These are phyloP conservation scores for Vidua macroura DNA, from an alignment of 2,113 vertebrate species.

Conservation along the genomic window DNA sequence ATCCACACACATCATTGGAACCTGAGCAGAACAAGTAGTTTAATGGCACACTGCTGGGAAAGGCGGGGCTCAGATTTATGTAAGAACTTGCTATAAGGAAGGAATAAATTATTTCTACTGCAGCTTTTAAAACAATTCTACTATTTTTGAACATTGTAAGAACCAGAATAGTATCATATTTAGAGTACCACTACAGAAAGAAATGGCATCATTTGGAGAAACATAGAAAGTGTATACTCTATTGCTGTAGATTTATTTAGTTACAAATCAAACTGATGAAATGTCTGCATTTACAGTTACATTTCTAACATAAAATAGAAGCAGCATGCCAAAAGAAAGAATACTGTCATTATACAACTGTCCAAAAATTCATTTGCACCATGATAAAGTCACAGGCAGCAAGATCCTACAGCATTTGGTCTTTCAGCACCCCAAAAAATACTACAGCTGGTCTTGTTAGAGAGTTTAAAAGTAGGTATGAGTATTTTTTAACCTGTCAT, in stretches of 20 bases:
- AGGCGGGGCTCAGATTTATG: neutral
- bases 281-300: neutral
- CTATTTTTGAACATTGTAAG: neutral
- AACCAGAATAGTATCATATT: neutral
- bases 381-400: neutral
- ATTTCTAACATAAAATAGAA: neutral
- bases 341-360: neutral
- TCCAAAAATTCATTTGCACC: neutral
- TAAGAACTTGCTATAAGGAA: neutral
- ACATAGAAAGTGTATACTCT: neutral
- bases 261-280: neutral
- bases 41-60: neutral
- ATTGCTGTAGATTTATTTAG: neutral
- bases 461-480: neutral
- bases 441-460: neutral
- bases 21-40: neutral
- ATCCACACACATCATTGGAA: neutral
- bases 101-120: neutral
- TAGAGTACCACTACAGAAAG: neutral
- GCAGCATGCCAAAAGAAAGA: neutral
- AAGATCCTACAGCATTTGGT: neutral
- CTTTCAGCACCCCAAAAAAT: neutral
- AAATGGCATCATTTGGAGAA: neutral
- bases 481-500: neutral
- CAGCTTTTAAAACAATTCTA: conserved; percentile 7